Evolutionary conservation across 1,140 invertebrate genomes (phyloP), one percentile per base, ranked within the genome.

Genomic region (Scaptomyza montana): DNA sequence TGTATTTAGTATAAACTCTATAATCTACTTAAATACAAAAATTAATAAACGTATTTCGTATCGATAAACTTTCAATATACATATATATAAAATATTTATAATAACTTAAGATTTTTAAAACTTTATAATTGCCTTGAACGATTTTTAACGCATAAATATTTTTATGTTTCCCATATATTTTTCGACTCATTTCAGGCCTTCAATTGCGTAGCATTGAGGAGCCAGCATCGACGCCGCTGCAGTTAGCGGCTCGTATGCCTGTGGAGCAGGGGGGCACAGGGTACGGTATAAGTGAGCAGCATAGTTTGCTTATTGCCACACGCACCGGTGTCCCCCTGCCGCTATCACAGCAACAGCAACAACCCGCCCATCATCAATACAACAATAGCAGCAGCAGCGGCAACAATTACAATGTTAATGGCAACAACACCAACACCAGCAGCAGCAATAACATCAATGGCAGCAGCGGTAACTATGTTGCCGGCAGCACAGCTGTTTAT

Each of bases 181-280:
- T 12, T 49, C 0, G 7, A 9, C 33, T 36, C 1, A 36, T 94
- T 93, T 7, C 93, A 96, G 95, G 95, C 92, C 94, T 96, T 93
- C 95, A 96, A 89, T 93, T 96, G 93, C 95, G 95, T 93, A 96
- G 95, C 93, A 95, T 94, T 93, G 95, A 96, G 92, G 95, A 96
- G 93, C 94, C 94, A 92, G 92, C 92, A 25, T 57, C 89, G 50
- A 87, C 79, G 79, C 77, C 87, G 39, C 60, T 85, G 54, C 78
- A 91, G 73, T 33, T 90, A 36, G 70, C 75, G 21, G 70, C 64
- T 41, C 94, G 94, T 90, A 95, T 95, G 95, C 94, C 94, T 86
- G 93, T 94, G 92, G 94, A 94, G 93, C 93, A 94, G 91, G 94
- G 93, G 93, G 93, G 93, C 92, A 93, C 92, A 92, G 93, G 90